Percentiles rank a stretch among this genome's conserved stretches.
These are phyloP conservation scores for Cydia strobilella DNA, from an alignment of 1,140 invertebrate genomes.

Conservation along the genomic window DNA sequence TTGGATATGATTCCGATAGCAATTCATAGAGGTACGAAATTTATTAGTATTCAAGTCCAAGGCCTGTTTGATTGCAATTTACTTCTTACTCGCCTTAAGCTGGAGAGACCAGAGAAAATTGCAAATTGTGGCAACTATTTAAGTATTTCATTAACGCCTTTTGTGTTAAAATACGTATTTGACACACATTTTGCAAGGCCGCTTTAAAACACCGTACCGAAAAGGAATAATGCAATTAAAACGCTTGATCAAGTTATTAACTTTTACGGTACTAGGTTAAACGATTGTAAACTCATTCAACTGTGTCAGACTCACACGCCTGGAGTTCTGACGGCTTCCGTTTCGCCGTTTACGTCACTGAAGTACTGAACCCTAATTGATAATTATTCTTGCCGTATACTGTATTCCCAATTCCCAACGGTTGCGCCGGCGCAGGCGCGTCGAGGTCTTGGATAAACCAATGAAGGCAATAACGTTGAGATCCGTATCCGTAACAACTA, in stretches of 20 bases:
- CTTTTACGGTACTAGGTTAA: slow-evolving; percentile 25
- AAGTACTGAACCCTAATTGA: slow-evolving; percentile 19
- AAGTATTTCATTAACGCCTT: no score
- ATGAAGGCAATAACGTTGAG: neutral
- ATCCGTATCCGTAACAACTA: neutral
- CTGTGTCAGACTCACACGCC: slow-evolving; percentile 24
- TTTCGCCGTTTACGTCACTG: slow-evolving; percentile 25
- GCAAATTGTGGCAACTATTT: no score
- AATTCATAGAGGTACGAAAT: no score
- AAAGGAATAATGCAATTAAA: neutral
- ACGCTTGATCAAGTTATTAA: slow-evolving; percentile 1
- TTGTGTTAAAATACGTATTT: neutral
- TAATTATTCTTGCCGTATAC: neutral
- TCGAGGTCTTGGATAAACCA: neutral
- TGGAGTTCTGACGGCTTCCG: slow-evolving; percentile 23
- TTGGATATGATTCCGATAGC: no score
- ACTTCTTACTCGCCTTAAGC: no score
- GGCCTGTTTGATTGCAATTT: no score
- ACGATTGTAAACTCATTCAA: slow-evolving; percentile 25
- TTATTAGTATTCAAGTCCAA: no score
- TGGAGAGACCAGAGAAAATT: no score
- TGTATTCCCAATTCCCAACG: slow-evolving; percentile 1
- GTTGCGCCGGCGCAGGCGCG: neutral
- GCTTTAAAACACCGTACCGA: neutral
- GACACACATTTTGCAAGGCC: neutral